A percentile compares a stretch with the other conserved stretches of the same genome.
Evolutionary conservation across 2,113 vertebrate genomes (phyloP).

Genomic region (Clarias magur): DNA sequence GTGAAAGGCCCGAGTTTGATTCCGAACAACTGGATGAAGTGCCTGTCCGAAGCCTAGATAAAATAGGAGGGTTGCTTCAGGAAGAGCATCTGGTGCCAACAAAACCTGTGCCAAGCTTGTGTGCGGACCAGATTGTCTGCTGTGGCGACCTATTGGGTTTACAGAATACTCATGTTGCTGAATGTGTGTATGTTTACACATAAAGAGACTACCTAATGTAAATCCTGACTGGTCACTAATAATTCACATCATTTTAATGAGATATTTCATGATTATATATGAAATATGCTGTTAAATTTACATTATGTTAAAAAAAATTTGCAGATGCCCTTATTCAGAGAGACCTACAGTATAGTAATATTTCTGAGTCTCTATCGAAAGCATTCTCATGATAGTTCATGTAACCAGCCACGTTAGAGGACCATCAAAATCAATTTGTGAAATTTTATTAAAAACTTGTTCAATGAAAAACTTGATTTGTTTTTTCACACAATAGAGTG

Average conservation of each 20-base stretch:
- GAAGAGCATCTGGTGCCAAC: no score
- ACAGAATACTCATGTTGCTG: neutral
- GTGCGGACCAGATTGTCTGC: no score
- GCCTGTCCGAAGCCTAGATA: no score
- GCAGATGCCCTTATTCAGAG: neutral
- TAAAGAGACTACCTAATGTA: neutral
- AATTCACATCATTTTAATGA: neutral
- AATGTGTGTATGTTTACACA: neutral
- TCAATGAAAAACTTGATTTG: no score
- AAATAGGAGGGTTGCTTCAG: no score
- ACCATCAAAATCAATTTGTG: neutral
- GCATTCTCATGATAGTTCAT: no score
- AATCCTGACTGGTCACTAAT: neutral
- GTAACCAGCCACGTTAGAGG: no score
- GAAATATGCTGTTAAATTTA: neutral
- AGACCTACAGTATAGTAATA: neutral
- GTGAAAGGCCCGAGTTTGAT: no score
- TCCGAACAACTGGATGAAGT: no score
- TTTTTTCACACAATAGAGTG: neutral
- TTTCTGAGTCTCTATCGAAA: no score
- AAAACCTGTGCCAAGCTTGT: no score
- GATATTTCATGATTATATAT: neutral
- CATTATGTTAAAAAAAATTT: neutral
- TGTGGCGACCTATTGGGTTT: no score
- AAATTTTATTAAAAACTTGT: neutral